Evolutionary conservation across 2,888 invertebrate genomes (phyloP).

Genomic region (Gymnoscelis rufifasciata): DNA sequence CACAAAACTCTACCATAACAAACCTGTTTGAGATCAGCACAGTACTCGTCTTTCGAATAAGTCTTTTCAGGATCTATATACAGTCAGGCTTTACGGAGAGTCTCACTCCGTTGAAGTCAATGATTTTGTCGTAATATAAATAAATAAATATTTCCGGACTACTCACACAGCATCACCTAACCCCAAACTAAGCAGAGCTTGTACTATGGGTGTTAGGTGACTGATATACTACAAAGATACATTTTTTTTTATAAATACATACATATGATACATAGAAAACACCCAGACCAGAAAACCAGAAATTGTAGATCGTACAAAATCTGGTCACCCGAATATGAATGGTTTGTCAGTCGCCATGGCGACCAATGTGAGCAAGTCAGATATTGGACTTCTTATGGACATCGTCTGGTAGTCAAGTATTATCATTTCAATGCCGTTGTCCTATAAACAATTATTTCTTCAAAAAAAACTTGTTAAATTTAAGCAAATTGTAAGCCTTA

Average conservation of each 20-base stretch:
- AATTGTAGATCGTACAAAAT: too few relatives aligned
- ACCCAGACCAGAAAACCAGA: too few relatives aligned
- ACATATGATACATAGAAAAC: too few relatives aligned
- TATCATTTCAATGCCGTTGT: slow-evolving; percentile 8
- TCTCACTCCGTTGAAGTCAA: slow-evolving; percentile 35
- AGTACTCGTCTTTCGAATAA: slow-evolving; percentile 39
- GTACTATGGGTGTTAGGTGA: too few relatives aligned
- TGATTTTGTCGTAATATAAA: slow-evolving; percentile 30
- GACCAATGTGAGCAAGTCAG: slow-evolving; percentile 10
- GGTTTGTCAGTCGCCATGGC: slow-evolving; percentile 10
- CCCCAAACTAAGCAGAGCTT: too few relatives aligned
- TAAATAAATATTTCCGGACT: too few relatives aligned
- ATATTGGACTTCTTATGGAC: slow-evolving; percentile 9
- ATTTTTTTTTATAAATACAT: too few relatives aligned
- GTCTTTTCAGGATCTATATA: slow-evolving; percentile 36
- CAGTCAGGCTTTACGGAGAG: slow-evolving; percentile 37
- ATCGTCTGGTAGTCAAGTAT: slow-evolving; percentile 13
- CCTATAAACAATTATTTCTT: slow-evolving; percentile 8
- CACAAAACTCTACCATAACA: too few relatives aligned
- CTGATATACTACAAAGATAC: too few relatives aligned
- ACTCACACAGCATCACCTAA: too few relatives aligned
- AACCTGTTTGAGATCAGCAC: slow-evolving; percentile 45
- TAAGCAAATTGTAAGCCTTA: too few relatives aligned
- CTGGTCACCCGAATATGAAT: slow-evolving; percentile 15
- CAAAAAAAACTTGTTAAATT: too few relatives aligned